phyloP scores from a whole-genome alignment of 2,797 vertebrate genomes.

The Lagorchestes hirsutus region DNA sequence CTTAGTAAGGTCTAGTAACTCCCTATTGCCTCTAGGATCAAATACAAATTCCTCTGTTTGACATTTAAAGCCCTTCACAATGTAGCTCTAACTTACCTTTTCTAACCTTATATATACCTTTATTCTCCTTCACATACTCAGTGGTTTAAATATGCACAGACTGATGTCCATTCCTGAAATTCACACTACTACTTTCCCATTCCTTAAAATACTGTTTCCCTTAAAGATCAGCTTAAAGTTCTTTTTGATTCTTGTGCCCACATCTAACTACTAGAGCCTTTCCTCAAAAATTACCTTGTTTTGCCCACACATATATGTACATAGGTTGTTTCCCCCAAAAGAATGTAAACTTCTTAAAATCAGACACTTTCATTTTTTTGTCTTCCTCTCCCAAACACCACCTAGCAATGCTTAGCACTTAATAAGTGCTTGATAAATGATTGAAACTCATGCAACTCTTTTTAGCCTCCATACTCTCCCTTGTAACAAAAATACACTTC shows the following conservation, averaged over 20 bases:
- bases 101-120: background rate
- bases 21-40: background rate
- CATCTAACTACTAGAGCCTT: background rate
- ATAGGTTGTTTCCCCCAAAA: background rate
- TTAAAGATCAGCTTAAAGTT: background rate
- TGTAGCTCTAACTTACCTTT: background rate
- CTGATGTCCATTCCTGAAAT: background rate
- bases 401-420: background rate
- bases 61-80: background rate
- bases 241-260: background rate
- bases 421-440: background rate
- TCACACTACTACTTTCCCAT: background rate
- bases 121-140: background rate
- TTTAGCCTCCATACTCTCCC: background rate
- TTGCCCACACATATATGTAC: background rate
- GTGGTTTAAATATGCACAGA: background rate
- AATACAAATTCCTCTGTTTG: background rate
- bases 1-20: background rate
- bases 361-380: background rate
- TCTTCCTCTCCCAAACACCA: background rate
- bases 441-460: background rate
- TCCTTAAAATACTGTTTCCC: background rate
- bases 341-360: background rate
- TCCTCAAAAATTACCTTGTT: background rate
- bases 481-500: background rate